These are phyloP conservation scores for Calycopis cecrops DNA, from an alignment of 1,140 invertebrate species.

Conservation along the genomic window DNA sequence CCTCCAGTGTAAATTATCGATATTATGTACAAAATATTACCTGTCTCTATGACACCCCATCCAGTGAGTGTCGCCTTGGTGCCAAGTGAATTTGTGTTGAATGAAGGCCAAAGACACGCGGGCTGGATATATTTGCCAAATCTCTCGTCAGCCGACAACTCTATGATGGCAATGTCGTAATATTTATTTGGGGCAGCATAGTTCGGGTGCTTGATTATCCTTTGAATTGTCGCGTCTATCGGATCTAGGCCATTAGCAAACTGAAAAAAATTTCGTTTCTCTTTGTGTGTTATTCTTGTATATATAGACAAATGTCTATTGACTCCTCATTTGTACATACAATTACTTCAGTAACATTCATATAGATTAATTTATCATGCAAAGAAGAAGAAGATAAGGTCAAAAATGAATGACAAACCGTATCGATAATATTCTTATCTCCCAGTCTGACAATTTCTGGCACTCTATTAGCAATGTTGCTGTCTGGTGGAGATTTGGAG, in stretches of 20 bases:
- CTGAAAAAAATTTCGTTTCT: not conserved
- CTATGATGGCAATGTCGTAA: constrained; percentile 34
- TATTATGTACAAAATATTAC: constrained; percentile 20
- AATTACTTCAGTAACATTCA: no score
- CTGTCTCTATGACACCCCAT: constrained; percentile 43
- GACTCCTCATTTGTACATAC: no score
- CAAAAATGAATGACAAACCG: constrained; percentile 7
- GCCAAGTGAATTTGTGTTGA: constrained; percentile 25
- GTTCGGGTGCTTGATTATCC: constrained; percentile 25
- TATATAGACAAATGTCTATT: no score
- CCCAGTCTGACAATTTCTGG: constrained; percentile 32
- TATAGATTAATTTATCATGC: no score
- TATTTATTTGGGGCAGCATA: constrained; percentile 30
- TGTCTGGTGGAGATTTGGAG: constrained; percentile 18
- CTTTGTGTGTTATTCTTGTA: no score
- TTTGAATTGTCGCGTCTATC: constrained; percentile 26
- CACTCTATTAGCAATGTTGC: constrained; percentile 4
- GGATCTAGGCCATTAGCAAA: not conserved
- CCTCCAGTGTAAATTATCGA: no score
- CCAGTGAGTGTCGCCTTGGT: constrained; percentile 32
- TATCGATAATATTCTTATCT: constrained; percentile 25
- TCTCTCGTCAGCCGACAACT: constrained; percentile 22
- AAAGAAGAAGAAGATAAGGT: no score
- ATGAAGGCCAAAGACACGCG: constrained; percentile 66
- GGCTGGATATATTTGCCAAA: constrained; percentile 27